These are phyloP conservation scores for Hydractinia echinata DNA, from an alignment of 30 jellyfish, hydroid and myxozoan species.

Conservation along the genomic window DNA sequence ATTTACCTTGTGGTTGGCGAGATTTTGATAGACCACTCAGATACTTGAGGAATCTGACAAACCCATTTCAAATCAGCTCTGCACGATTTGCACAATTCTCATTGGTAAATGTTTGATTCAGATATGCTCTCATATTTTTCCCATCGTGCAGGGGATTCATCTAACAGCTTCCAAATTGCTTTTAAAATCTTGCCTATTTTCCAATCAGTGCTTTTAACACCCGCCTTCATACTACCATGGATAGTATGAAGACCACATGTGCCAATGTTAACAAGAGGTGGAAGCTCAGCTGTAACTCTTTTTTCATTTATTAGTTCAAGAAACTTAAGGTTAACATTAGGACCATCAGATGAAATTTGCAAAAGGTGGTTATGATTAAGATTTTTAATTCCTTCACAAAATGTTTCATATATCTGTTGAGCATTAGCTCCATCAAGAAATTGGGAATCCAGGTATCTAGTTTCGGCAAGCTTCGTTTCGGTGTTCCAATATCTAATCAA, in stretches of 20 bases:
- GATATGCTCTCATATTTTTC: not conserved
- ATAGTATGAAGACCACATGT: slow-evolving; percentile 18
- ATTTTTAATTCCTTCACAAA: not conserved
- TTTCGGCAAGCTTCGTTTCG: not conserved
- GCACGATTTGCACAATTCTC: slow-evolving; percentile 7
- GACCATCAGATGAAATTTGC: slow-evolving; percentile 18
- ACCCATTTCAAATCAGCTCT: not conserved
- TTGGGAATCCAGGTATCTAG: slow-evolving; percentile 8
- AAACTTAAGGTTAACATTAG: slow-evolving; percentile 3
- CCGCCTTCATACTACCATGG: not conserved
- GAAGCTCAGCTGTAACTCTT: not conserved
- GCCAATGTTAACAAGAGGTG: not conserved
- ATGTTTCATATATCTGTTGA: not conserved
- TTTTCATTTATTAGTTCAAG: not conserved
- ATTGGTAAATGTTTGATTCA: not conserved
- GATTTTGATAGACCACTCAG: slow-evolving; percentile 5
- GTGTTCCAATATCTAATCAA: not conserved
- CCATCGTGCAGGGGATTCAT: slow-evolving; percentile 15
- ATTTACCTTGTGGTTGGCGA: slow-evolving; percentile 11
- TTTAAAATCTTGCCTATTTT: not conserved
- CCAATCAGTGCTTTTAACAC: not conserved
- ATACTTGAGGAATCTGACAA: not conserved
- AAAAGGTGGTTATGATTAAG: not conserved
- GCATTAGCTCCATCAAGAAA: slow-evolving; percentile 12
- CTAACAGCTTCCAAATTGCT: not conserved